These are phyloP conservation scores for human DNA, from an alignment of 2,113 vertebrate species.

Conservation along the genomic window DNA sequence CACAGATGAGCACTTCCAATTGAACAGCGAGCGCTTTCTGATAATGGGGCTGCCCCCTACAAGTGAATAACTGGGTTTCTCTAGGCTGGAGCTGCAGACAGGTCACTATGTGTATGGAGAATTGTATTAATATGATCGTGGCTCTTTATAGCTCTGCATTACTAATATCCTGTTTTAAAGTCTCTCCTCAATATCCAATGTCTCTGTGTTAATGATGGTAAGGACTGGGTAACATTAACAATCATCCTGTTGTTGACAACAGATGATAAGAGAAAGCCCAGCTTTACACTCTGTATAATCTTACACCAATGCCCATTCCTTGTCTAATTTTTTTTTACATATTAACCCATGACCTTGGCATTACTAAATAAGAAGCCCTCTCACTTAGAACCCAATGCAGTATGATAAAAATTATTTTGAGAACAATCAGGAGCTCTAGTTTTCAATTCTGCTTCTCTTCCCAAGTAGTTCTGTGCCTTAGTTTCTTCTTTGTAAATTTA, in stretches of 20 bases:
- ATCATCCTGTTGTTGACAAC: neutral
- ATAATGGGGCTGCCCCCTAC: neutral
- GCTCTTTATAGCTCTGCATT: neutral
- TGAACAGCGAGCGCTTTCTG: neutral
- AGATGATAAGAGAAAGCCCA: neutral
- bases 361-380: neutral
- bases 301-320: neutral
- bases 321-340: neutral
- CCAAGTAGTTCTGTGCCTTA: neutral
- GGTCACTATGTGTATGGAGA: rapidly evolving
- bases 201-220: neutral
- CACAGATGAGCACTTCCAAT: neutral
- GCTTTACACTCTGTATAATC: neutral
- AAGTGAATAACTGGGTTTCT: neutral
- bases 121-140: neutral
- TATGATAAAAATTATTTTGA: neutral
- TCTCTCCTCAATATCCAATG: neutral
- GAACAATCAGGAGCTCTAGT: neutral
- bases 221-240: neutral
- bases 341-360: neutral
- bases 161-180: neutral
- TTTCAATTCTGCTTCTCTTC: neutral
- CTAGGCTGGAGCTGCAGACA: neutral
- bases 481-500: neutral
- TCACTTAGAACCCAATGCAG: neutral